Evolutionary conservation across 2,888 invertebrate species (phyloP).

Genomic region (Hecatera dysodea): DNA sequence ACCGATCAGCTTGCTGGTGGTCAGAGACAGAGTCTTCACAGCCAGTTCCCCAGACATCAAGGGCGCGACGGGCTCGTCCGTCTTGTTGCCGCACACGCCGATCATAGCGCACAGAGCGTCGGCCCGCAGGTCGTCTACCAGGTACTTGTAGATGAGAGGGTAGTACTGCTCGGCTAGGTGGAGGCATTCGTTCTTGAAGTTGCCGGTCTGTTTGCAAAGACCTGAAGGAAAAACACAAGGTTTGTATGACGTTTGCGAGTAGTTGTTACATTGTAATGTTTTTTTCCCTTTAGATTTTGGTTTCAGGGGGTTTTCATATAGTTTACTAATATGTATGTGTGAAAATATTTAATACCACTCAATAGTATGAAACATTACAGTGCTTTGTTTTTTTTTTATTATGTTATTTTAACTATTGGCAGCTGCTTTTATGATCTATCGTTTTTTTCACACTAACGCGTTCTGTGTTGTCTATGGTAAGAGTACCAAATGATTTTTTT

Average conservation of each 20-base stretch:
- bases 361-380: too few relatives aligned
- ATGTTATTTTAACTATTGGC: too few relatives aligned
- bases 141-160: conserved; percentile 92
- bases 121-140: conserved; percentile 93
- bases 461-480: too few relatives aligned
- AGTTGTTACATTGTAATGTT: too few relatives aligned
- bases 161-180: conserved; percentile 95
- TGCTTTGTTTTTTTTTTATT: too few relatives aligned
- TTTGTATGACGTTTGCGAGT: neutral
- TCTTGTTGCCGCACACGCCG: conserved; percentile 92
- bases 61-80: conserved; percentile 90
- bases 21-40: conserved; percentile 69
- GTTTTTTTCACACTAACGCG: too few relatives aligned
- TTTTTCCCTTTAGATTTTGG: too few relatives aligned
- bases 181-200: conserved; percentile 94
- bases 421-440: too few relatives aligned
- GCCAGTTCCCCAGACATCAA: conserved; percentile 90
- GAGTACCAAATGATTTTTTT: too few relatives aligned
- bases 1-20: conserved; percentile 76
- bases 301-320: too few relatives aligned
- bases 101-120: conserved; percentile 93
- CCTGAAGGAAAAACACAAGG: conserved; percentile 80
- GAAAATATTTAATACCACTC: too few relatives aligned
- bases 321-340: too few relatives aligned
- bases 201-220: conserved; percentile 95